These are phyloP conservation scores for Meandrina meandrites DNA, from an alignment of 92 coral and sea anemone genomes.

Conservation along the genomic window DNA sequence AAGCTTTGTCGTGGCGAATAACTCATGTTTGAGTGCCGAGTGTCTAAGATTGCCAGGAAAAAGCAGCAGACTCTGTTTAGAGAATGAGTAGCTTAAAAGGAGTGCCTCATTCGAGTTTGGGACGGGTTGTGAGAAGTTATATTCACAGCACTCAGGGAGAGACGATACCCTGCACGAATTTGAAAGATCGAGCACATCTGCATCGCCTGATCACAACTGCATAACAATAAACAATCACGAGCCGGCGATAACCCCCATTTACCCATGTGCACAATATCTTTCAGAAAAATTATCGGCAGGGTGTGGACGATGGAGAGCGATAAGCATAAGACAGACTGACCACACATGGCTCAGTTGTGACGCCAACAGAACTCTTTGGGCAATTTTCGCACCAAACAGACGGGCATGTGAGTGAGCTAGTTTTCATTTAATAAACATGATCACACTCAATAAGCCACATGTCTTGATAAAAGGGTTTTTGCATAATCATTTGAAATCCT, in stretches of 20 bases:
- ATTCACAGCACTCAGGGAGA: neutral
- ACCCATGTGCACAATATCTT: conserved; percentile 44
- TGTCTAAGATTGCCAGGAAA: neutral
- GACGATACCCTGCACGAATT: neutral
- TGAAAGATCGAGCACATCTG: conserved; percentile 68
- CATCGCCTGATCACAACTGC: conserved; percentile 68
- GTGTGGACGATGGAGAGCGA: conserved; percentile 12
- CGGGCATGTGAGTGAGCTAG: conserved; percentile 31
- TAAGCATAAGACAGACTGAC: conserved; percentile 24
- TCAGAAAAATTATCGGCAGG: conserved; percentile 28
- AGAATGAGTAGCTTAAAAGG: neutral
- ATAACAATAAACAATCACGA: conserved; percentile 80
- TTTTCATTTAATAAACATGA: conserved; percentile 64
- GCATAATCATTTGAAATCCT: conserved; percentile 82
- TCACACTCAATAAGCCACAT: conserved; percentile 79
- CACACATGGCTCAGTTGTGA: conserved; percentile 17
- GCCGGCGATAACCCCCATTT: conserved; percentile 12
- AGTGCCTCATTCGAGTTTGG: conserved; percentile 14
- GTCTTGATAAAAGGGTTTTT: conserved; percentile 78
- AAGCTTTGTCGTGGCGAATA: conserved; percentile 23
- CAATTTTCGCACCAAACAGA: conserved; percentile 2
- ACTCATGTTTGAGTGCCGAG: conserved; percentile 16
- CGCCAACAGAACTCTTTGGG: neutral
- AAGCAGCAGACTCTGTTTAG: neutral
- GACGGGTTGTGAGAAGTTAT: conserved; percentile 5